Base-by-base conservation (phyloP, 2,113 vertebrate genomes). In the Coturnix japonica region DNA sequence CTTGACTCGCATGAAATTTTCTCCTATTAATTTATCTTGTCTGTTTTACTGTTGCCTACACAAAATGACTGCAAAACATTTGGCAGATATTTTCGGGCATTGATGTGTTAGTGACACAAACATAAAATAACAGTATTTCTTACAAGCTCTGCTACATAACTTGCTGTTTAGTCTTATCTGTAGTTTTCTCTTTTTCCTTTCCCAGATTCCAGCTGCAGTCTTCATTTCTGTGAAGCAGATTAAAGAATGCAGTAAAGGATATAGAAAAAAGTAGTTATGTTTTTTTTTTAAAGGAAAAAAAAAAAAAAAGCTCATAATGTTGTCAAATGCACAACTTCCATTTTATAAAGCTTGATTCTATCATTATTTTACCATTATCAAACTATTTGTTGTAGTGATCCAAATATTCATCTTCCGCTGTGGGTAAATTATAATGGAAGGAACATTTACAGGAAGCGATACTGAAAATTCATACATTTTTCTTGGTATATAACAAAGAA, bases 21-120 rank as follows among this genome's bases (percentile, higher is more conserved):
- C 91, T 96, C 95, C 90, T 90, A 81, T 96, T 97, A 97, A 97
- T 97, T 98, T 96, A 96, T 97, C 96, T 96, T 88, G 90, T 81
- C 67, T 78, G 25, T 64, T 93, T 83, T 94, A 85, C 80, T 71
- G 47, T 86, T 95, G 71, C 81, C 80, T 95, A 81, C 91, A 89
- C 76, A 83, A 93, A 97, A 87, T 39, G 44, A 95, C 91, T 95
- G 82, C 57, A 96, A 83, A 97, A 77, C n/a, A 83, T 90, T 93
- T 26, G 17, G 88, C 76, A 95, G 41, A 19, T 96, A 87, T 85
- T 95, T 96, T 81, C 86, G 67, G 20, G 21, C 13, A 94, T 95
- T 95, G 83, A 93, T 35, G 89, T 96, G 79, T 69, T 80, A 64
- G 47, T 15, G 81, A 43, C 69, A 51, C 66, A 91, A 93, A 89